These are phyloP conservation scores for Sweltsa coloradensis DNA, from an alignment of 1,140 invertebrate species.

Conservation along the genomic window DNA sequence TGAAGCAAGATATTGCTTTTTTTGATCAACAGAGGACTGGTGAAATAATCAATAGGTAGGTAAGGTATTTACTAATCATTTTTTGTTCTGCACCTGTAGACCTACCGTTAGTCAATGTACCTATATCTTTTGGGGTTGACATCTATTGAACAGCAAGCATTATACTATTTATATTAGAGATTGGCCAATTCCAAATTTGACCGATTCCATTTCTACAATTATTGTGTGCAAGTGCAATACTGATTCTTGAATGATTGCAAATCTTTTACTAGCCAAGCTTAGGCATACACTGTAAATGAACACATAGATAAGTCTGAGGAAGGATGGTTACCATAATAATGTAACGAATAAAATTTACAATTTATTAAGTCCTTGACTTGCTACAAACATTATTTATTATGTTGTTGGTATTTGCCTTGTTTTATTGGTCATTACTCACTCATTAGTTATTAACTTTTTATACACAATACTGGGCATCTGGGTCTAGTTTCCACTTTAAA, in stretches of 20 bases:
- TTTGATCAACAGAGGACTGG: conserved; percentile 85
- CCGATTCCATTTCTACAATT: background rate
- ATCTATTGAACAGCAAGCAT: background rate
- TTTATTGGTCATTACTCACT: too few species aligned
- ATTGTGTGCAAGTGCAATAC: conserved; percentile 14
- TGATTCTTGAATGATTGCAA: background rate
- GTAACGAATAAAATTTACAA: too few species aligned
- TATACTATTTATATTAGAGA: background rate
- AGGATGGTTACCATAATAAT: too few species aligned
- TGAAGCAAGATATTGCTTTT: conserved; percentile 81
- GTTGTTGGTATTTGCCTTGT: too few species aligned
- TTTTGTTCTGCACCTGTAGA: conserved; percentile 1
- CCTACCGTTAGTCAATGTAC: background rate
- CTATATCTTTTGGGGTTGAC: background rate
- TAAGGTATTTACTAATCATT: background rate
- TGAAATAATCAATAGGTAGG: conserved; percentile 73
- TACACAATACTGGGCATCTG: too few species aligned
- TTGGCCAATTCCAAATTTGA: background rate
- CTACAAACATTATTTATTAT: too few species aligned
- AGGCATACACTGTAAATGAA: too few species aligned
- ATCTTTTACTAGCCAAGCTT: too few species aligned
- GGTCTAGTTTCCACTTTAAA: too few species aligned
- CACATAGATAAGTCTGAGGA: too few species aligned
- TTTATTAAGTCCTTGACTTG: too few species aligned
- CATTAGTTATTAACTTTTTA: too few species aligned